These are phyloP conservation scores for Hedychridium roseum DNA, from an alignment of 2,888 invertebrate genomes.

Conservation along the genomic window DNA sequence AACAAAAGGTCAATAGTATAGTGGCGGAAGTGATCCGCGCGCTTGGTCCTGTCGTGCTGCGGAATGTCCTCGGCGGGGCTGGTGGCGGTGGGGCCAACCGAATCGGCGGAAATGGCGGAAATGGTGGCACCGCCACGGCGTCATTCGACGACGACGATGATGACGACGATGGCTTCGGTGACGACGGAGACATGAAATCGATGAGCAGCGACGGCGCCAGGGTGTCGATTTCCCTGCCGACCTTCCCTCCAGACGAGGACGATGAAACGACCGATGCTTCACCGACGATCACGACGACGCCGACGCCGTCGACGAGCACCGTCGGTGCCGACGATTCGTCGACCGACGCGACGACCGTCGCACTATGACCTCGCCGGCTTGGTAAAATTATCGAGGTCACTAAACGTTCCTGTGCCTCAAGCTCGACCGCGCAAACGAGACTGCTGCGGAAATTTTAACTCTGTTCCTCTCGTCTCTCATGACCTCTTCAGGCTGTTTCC, in stretches of 20 bases:
- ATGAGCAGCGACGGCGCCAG: slow-evolving; percentile 61
- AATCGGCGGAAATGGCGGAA: slow-evolving; percentile 52
- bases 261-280: slow-evolving; percentile 59
- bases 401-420: slow-evolving; percentile 9
- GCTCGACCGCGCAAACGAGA: slow-evolving; percentile 37
- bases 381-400: slow-evolving; percentile 35
- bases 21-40: slow-evolving; percentile 77
- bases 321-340: slow-evolving; percentile 26
- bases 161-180: slow-evolving; percentile 66
- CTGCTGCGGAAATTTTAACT: slow-evolving; percentile 35
- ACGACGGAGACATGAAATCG: slow-evolving; percentile 56
- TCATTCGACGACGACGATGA: slow-evolving; percentile 63
- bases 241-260: slow-evolving; percentile 74
- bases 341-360: slow-evolving; percentile 16
- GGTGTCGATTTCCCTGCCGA: slow-evolving; percentile 73
- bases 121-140: slow-evolving; percentile 49
- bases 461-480: slow-evolving; percentile 6
- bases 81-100: slow-evolving; percentile 57
- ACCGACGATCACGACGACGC: slow-evolving; percentile 28
- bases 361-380: slow-evolving; percentile 21
- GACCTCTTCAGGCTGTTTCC: not conserved
- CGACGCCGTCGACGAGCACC: slow-evolving; percentile 30
- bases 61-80: slow-evolving; percentile 68
- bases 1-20: slow-evolving; percentile 80
- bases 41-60: slow-evolving; percentile 78